phyloP scores from a whole-genome alignment of 2,113 vertebrate species.

The Ammodramus savannarum region DNA sequence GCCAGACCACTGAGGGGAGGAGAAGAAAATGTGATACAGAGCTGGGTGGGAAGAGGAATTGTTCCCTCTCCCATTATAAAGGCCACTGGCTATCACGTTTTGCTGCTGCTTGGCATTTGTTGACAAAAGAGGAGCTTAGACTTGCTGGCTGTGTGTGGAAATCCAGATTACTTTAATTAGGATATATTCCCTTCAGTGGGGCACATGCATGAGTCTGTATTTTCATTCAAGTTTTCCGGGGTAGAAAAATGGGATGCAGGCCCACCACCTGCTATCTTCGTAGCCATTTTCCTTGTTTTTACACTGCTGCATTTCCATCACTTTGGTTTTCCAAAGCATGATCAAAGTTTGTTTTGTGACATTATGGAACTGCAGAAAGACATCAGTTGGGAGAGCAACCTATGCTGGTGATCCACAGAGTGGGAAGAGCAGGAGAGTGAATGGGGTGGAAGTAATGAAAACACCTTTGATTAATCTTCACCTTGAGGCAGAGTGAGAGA shows the following conservation, averaged over 20 bases:
- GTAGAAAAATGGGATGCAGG: background rate
- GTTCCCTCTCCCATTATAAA: background rate
- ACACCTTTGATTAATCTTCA: background rate
- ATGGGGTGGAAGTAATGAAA: background rate
- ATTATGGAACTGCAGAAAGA: background rate
- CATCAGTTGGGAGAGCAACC: background rate
- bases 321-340: background rate
- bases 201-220: background rate
- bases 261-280: background rate
- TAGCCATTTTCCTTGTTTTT: background rate
- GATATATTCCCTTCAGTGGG: background rate
- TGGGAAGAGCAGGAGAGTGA: background rate
- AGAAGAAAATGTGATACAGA: accelerated
- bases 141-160: background rate
- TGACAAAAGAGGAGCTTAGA: background rate
- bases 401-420: background rate
- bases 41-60: background rate
- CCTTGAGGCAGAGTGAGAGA: background rate
- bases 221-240: background rate
- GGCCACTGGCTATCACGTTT: background rate
- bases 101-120: background rate
- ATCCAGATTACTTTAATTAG: background rate
- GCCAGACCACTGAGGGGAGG: background rate
- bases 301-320: background rate
- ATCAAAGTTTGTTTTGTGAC: background rate